Evolutionary conservation across 2,888 invertebrate species (phyloP).

Genomic region (Orchestes rusci): DNA sequence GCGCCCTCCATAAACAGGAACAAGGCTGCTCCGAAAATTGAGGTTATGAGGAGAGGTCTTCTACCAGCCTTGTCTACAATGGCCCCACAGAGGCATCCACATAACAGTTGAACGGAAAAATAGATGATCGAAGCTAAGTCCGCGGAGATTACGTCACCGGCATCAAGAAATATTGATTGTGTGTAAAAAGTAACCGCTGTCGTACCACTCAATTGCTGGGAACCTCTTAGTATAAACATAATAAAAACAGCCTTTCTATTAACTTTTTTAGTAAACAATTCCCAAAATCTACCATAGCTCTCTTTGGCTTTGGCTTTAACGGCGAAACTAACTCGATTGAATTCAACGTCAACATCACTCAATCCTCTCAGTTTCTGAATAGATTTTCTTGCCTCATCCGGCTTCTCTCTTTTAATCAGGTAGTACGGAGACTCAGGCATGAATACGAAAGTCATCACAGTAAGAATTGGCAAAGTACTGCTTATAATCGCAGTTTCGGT

Average conservation of each 20-base stretch:
- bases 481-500: constrained; percentile 47
- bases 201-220: constrained; percentile 53
- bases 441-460: constrained; percentile 45
- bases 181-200: constrained; percentile 58
- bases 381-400: constrained; percentile 45
- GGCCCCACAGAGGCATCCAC: constrained; percentile 49
- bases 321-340: constrained; percentile 35
- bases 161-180: constrained; percentile 46
- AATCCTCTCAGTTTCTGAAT: constrained; percentile 47
- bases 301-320: constrained; percentile 44
- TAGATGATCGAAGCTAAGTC: constrained; percentile 36
- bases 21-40: constrained; percentile 44
- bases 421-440: constrained; percentile 57
- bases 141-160: constrained; percentile 43
- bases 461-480: constrained; percentile 43
- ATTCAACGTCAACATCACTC: constrained; percentile 45
- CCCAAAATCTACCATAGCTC: constrained; percentile 49
- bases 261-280: constrained; percentile 50
- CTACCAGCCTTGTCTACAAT: constrained; percentile 54
- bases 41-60: constrained; percentile 47
- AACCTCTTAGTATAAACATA: constrained; percentile 50
- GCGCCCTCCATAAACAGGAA: constrained; percentile 43
- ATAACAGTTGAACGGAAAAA: constrained; percentile 50
- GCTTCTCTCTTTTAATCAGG: constrained; percentile 41
- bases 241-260: constrained; percentile 59